phyloP scores from a whole-genome alignment of 2,797 vertebrate species.

The Hozukius guyotensis region DNA sequence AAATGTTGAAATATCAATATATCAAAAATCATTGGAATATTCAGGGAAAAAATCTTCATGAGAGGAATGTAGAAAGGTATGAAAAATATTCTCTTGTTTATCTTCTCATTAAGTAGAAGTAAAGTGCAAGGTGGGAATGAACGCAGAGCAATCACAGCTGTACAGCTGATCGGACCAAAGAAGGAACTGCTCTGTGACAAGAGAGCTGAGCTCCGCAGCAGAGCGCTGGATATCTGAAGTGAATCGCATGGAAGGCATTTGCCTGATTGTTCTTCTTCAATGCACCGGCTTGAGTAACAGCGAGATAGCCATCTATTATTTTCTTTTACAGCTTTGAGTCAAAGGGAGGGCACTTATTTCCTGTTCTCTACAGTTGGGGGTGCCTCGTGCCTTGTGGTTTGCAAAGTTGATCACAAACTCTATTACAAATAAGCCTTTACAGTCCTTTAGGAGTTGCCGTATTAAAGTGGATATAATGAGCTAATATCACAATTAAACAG shows the following conservation, averaged over 20 bases:
- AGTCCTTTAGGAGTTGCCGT: background rate
- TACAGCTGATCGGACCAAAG: constrained; percentile 52
- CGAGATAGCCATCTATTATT: constrained; percentile 80
- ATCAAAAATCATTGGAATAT: background rate
- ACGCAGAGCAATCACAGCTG: constrained; percentile 28
- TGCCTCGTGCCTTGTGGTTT: constrained; percentile 54
- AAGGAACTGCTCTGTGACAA: constrained; percentile 69
- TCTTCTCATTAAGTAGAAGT: background rate
- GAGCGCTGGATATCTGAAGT: constrained; percentile 50
- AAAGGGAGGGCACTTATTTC: constrained; percentile 66
- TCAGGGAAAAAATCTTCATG: background rate
- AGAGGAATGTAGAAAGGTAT: background rate
- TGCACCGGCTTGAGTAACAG: constrained; percentile 67
- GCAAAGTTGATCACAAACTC: constrained; percentile 47
- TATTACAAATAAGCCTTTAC: constrained; percentile 31
- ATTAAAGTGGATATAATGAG: background rate
- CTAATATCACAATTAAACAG: background rate
- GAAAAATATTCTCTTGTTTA: background rate
- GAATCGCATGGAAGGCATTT: constrained; percentile 78
- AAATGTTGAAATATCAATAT: background rate
- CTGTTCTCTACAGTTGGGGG: constrained; percentile 46
- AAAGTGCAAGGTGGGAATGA: constrained; percentile 11
- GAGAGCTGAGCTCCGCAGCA: constrained; percentile 23
- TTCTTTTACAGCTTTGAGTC: constrained; percentile 70
- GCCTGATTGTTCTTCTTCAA: constrained; percentile 81